Evolutionary conservation across 2,888 invertebrate genomes (phyloP).

Genomic region (Teleiodes luculella): DNA sequence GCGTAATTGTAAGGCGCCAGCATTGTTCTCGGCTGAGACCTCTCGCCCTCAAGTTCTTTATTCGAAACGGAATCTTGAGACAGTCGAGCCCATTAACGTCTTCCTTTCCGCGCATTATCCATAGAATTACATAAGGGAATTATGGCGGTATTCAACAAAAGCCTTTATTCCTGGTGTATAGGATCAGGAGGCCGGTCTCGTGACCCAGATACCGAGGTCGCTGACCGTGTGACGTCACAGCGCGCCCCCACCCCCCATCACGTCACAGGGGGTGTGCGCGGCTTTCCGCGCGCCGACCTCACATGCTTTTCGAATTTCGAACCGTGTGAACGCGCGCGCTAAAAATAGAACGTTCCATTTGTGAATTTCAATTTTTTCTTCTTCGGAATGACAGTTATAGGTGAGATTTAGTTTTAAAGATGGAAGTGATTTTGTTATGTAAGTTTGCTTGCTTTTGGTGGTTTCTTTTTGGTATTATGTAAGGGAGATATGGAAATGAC

Average conservation of each 20-base stretch:
- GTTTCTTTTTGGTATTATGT: constrained; percentile 32
- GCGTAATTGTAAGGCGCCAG: no score
- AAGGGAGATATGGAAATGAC: constrained; percentile 39
- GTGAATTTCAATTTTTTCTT: constrained; percentile 31
- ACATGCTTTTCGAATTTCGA: constrained; percentile 53
- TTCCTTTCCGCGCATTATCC: neutral
- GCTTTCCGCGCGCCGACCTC: constrained; percentile 49
- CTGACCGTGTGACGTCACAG: constrained; percentile 74
- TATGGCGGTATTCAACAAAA: constrained; percentile 33
- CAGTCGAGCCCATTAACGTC: constrained; percentile 1
- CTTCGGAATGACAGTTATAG: constrained; percentile 59
- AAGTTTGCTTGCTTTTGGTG: constrained; percentile 10
- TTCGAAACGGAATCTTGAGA: neutral
- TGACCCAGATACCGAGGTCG: constrained; percentile 71
- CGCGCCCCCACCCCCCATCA: constrained; percentile 36
- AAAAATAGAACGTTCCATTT: constrained; percentile 11
- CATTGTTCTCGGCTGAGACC: neutral
- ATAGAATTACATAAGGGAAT: constrained; percentile 12
- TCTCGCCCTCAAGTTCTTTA: neutral
- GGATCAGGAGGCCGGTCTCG: constrained; percentile 58
- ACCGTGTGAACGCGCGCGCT: constrained; percentile 45
- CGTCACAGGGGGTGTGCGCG: constrained; percentile 53
- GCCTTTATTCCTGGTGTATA: constrained; percentile 34
- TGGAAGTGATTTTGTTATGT: constrained; percentile 20
- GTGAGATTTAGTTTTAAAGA: constrained; percentile 36